Percentiles rank a stretch among this genome's conserved stretches.
These are phyloP conservation scores for Silurus glanis DNA, from an alignment of 2,113 vertebrate species.

Conservation along the genomic window DNA sequence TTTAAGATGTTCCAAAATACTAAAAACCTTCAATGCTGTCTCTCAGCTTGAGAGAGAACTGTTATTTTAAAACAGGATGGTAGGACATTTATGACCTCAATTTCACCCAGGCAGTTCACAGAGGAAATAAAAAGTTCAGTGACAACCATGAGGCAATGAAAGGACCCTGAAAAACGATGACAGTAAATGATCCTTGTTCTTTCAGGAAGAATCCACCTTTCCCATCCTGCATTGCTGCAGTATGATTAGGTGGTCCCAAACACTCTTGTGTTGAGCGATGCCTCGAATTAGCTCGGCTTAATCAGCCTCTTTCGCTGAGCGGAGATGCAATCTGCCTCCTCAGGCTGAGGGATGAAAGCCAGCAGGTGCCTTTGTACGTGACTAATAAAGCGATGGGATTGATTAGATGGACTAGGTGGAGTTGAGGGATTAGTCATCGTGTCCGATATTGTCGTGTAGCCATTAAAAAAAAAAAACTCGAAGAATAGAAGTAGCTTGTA, in stretches of 20 bases:
- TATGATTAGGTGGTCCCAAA: slow-evolving; percentile 15
- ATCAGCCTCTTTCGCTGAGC: not conserved
- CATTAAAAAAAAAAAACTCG: slow-evolving; percentile 31
- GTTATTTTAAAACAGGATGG: not conserved
- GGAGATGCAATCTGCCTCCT: slow-evolving; percentile 21
- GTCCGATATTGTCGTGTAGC: slow-evolving; percentile 24
- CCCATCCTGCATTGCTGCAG: not conserved
- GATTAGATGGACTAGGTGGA: slow-evolving; percentile 22
- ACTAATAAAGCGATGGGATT: slow-evolving; percentile 26
- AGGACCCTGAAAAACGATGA: not conserved
- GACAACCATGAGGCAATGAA: slow-evolving; percentile 12
- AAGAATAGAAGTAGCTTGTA: slow-evolving; percentile 16
- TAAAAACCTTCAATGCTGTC: not conserved
- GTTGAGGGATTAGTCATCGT: slow-evolving; percentile 32
- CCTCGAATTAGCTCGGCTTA: slow-evolving; percentile 24
- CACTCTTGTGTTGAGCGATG: slow-evolving; percentile 5
- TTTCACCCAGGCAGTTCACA: slow-evolving; percentile 3
- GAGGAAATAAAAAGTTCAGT: not conserved
- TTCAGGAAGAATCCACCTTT: slow-evolving; percentile 20
- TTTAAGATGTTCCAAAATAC: not conserved
- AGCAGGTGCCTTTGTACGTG: slow-evolving; percentile 6
- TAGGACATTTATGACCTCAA: not conserved
- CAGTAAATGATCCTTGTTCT: not conserved
- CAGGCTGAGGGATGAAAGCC: slow-evolving; percentile 15
- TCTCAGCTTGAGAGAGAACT: not conserved